phyloP scores from a whole-genome alignment of 2,888 invertebrate genomes.

The Chymomyza amoena region DNA sequence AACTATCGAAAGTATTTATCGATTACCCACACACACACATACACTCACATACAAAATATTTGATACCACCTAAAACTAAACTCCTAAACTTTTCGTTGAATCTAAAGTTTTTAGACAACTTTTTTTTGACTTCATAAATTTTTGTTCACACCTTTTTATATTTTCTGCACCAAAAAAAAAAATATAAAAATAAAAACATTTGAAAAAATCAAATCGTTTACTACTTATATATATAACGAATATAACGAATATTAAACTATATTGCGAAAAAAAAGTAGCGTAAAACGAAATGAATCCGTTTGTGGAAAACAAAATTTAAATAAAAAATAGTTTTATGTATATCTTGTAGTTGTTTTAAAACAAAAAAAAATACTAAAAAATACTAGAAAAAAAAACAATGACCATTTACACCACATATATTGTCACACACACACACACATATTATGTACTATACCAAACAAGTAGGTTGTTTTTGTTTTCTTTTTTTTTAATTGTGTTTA shows the following conservation, averaged over 20 bases:
- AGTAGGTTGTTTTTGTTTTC: not conserved
- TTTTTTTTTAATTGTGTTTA: not conserved
- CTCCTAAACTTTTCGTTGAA: not conserved
- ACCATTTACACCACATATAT: not conserved
- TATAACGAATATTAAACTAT: constrained; percentile 11
- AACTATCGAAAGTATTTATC: not conserved
- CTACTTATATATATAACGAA: constrained; percentile 16
- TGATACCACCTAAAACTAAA: not conserved
- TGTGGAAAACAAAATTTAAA: not conserved
- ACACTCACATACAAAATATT: constrained; percentile 13
- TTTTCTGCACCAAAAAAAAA: not conserved
- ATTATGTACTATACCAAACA: not conserved
- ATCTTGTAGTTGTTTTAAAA: constrained; percentile 58
- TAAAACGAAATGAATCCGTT: not conserved
- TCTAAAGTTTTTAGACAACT: not conserved
- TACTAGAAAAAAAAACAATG: not conserved
- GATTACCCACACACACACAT: constrained; percentile 15
- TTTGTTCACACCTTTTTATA: not conserved
- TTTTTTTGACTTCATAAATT: not conserved
- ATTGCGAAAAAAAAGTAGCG: not conserved
- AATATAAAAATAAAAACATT: not conserved
- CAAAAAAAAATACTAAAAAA: constrained; percentile 1
- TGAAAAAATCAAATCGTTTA: constrained; percentile 1
- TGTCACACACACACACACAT: constrained; percentile 1
- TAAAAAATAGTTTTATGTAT: constrained; percentile 42